Percentiles rank a stretch among this genome's conserved stretches.
These are phyloP conservation scores for Triops cancriformis DNA, from an alignment of 1,140 invertebrate genomes.

Conservation along the genomic window DNA sequence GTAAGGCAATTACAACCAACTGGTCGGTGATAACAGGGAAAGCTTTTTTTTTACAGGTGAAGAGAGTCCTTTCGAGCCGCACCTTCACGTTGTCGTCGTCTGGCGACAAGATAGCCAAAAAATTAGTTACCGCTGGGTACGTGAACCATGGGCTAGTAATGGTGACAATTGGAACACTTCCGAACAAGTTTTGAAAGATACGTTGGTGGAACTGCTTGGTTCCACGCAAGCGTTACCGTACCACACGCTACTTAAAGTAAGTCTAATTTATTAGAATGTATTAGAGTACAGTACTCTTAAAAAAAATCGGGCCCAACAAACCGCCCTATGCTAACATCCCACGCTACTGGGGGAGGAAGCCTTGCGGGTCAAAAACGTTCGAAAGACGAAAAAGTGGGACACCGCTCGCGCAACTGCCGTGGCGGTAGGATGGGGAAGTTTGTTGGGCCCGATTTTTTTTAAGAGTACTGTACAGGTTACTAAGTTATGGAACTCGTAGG, in stretches of 20 bases:
- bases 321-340: too few relatives aligned
- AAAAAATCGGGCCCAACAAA: too few relatives aligned
- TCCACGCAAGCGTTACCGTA: constrained; percentile 50
- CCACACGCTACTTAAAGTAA: constrained; percentile 41
- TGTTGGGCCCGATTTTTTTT: background rate
- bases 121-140: constrained; percentile 85
- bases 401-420: too few relatives aligned
- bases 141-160: constrained; percentile 40
- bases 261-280: background rate
- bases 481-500: constrained; percentile 40
- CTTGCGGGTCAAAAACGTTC: too few relatives aligned
- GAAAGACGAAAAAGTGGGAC: too few relatives aligned
- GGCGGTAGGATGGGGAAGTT: too few relatives aligned
- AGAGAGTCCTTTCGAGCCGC: constrained; percentile 32
- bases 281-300: background rate
- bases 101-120: constrained; percentile 75
- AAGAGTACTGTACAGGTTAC: background rate
- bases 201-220: constrained; percentile 59
- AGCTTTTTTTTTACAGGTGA: constrained; percentile 38
- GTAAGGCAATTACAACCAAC: background rate
- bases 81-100: constrained; percentile 70
- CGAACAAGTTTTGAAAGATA: constrained; percentile 57
- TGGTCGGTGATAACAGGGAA: too few relatives aligned
- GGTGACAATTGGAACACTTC: constrained; percentile 60
- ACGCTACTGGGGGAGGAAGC: too few relatives aligned